Conservation (phyloP, 1,140 invertebrate genomes). For the Megathymus violae region DNA sequence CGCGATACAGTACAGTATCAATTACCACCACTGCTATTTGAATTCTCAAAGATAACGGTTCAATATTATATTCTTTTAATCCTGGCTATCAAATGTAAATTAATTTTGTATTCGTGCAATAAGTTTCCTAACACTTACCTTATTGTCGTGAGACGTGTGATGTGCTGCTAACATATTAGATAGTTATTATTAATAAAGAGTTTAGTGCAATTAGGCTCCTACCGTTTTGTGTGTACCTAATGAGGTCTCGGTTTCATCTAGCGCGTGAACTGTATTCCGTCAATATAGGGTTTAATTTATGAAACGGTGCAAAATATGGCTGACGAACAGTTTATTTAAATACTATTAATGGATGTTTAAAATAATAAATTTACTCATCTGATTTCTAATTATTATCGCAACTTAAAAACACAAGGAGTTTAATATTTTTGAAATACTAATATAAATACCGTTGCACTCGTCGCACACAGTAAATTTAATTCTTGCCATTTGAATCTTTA, state of each 20-base stretch:
- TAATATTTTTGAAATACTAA: neutral
- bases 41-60: too few relatives aligned
- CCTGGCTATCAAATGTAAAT: neutral
- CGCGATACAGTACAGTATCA: too few relatives aligned
- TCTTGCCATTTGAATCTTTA: neutral
- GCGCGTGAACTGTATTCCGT: conserved; percentile 1
- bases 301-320: neutral
- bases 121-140: conserved; percentile 4
- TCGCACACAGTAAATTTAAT: neutral
- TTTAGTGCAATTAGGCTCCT: conserved; percentile 5
- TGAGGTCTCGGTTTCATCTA: neutral
- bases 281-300: neutral
- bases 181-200: conserved; percentile 2
- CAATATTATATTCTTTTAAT: neutral
- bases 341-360: too few relatives aligned
- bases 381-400: too few relatives aligned
- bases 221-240: neutral
- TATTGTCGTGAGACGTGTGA: conserved; percentile 1
- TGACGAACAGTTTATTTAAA: neutral
- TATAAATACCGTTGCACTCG: neutral
- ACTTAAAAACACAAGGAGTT: neutral
- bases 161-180: conserved; percentile 11
- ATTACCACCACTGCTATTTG: too few relatives aligned
- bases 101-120: conserved; percentile 20
- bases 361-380: too few relatives aligned